Evolutionary conservation across 2,888 invertebrate species (phyloP), one percentile per base, ranked within the genome.

Genomic region (Thymelicus acteon): DNA sequence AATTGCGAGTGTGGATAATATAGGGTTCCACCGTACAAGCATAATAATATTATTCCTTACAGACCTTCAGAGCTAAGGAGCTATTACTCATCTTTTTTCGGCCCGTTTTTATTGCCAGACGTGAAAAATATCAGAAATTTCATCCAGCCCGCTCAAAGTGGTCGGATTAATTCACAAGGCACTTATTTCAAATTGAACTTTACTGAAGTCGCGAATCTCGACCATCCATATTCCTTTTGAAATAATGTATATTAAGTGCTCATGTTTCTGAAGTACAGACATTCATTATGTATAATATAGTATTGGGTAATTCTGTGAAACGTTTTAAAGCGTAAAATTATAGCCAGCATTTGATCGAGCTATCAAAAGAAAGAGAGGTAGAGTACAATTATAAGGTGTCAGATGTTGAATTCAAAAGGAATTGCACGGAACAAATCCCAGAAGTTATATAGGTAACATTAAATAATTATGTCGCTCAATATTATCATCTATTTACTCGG

Each of bases 181-280:
- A 93, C 93, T 93, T 93, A 93, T 92, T 92, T 91, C 91, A 91
- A 93, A 93, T 93, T 92, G 92, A 91, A 92, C 92, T 93, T 91
- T 87, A 83, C 83, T 88, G 84, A 80, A 83, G 82, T 81, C 84
- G 82, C 85, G 86, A 76, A 82, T 82, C 78, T 82, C 81, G 79
- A 84, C 85, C 84, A 48, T 86, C 88, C 84, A 88, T 87, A 54
- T 89, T 85, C 85, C 85, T 87, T 87, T 87, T 89, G 58, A n/a
- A 88, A 91, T 90, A 88, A 86, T 89, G 88, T 85, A 82, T 54
- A 54, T 54, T 54, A 54, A 54, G 54, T 65, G 70, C 79, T 84
- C 74, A 67, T 72, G 70, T 52, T 64, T 52, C 65, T 60, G 60
- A 64, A 52, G 60, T 64, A 52, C 52, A 6, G 49, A n/a, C 6